Conservation (phyloP, 2,888 invertebrate species). For the Itoplectis maculator region DNA sequence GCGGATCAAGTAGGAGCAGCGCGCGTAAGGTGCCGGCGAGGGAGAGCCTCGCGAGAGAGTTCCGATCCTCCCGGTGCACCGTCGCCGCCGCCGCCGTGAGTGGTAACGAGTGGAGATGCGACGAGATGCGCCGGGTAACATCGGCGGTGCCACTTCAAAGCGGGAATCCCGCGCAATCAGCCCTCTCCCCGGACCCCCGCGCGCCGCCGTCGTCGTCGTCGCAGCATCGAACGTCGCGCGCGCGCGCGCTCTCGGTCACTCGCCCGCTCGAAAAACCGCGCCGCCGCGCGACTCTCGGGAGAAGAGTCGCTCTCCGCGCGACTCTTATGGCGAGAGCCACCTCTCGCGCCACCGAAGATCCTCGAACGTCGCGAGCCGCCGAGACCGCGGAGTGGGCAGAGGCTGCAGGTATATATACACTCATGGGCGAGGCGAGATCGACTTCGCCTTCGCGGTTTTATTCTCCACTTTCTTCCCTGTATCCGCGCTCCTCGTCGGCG, state of each 20-base stretch:
- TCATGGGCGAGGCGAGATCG: neutral
- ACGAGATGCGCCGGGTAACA: conserved; percentile 79
- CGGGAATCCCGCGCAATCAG: conserved; percentile 83
- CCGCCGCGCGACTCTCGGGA: too few relatives aligned
- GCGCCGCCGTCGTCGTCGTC: conserved; percentile 25
- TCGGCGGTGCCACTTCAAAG: conserved; percentile 83
- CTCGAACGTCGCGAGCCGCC: too few relatives aligned
- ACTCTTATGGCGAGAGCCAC: conserved; percentile 44
- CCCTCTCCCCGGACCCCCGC: conserved; percentile 71
- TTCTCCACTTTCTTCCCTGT: too few relatives aligned
- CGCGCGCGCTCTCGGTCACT: conserved; percentile 46
- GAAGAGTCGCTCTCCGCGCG: conserved; percentile 51
- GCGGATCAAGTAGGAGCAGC: conserved; percentile 28
- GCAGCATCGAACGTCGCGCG: conserved; percentile 35
- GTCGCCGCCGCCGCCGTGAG: too few relatives aligned
- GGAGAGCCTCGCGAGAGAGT: conserved; percentile 38
- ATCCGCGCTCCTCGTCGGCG: too few relatives aligned
- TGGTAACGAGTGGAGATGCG: conserved; percentile 78
- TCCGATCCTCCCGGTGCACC: conserved; percentile 46
- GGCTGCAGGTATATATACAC: conserved; percentile 31
- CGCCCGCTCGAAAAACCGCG: conserved; percentile 76
- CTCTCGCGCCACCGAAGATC: conserved; percentile 53
- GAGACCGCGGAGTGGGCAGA: too few relatives aligned
- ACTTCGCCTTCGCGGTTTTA: neutral
- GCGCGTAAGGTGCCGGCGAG: conserved; percentile 38